Evolutionary conservation across 2,888 invertebrate species (phyloP).

Genomic region (Willowsia nigromaculata): DNA sequence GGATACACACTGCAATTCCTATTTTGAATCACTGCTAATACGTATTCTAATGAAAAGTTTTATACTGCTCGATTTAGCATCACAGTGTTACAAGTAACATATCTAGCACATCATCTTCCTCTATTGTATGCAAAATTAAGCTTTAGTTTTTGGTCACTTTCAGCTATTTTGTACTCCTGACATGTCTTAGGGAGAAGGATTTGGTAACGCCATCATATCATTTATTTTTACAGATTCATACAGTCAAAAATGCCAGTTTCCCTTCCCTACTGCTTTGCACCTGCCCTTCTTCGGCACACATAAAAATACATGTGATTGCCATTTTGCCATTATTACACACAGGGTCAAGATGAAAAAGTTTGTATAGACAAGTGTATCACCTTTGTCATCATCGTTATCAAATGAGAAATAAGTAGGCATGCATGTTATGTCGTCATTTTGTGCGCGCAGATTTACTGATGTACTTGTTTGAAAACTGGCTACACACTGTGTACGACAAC

Average conservation of each 20-base stretch:
- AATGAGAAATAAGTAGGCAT: slow-evolving; percentile 28
- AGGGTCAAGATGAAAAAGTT: slow-evolving; percentile 51
- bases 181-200: slow-evolving; percentile 39
- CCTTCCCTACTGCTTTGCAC: slow-evolving; percentile 11
- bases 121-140: slow-evolving; percentile 52
- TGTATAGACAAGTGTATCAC: slow-evolving; percentile 41
- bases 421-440: slow-evolving; percentile 21
- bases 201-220: slow-evolving; percentile 19
- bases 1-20: too few species aligned
- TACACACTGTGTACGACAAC: slow-evolving; percentile 21
- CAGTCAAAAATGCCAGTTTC: slow-evolving; percentile 6
- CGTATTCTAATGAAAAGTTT: too few species aligned
- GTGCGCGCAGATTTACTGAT: slow-evolving; percentile 30
- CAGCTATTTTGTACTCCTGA: slow-evolving; percentile 45
- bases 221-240: slow-evolving; percentile 16
- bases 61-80: neutral
- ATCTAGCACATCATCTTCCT: neutral
- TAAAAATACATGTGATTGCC: neutral
- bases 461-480: slow-evolving; percentile 47
- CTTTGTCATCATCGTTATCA: slow-evolving; percentile 37
- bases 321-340: neutral
- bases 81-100: neutral
- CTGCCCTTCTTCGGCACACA: slow-evolving; percentile 31
- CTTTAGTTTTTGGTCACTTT: slow-evolving; percentile 37
- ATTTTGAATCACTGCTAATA: too few species aligned